Percentiles rank a stretch among this genome's conserved stretches.
phyloP scores from a whole-genome alignment of 2,113 vertebrate species.

The Micronisus gabar region DNA sequence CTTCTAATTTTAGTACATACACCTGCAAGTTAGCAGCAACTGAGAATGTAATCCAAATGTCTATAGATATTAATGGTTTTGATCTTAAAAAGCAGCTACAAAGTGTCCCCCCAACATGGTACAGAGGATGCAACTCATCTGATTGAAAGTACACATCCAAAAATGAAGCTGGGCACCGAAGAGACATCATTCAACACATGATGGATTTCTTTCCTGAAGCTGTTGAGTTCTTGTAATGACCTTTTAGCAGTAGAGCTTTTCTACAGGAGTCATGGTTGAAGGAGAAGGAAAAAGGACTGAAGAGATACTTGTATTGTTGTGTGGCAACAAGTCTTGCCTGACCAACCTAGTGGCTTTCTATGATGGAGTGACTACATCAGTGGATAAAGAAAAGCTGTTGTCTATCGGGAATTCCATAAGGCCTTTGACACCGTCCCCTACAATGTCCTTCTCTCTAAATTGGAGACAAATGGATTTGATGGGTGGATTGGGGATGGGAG shows the following conservation, averaged over 20 bases:
- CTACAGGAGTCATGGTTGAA: background rate
- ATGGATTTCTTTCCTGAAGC: background rate
- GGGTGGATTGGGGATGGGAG: no score
- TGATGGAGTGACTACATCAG: background rate
- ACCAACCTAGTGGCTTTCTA: background rate
- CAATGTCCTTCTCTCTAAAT: no score
- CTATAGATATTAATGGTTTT: background rate
- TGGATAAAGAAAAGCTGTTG: no score
- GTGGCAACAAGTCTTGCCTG: background rate
- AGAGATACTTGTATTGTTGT: background rate
- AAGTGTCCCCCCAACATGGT: background rate
- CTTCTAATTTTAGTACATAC: background rate
- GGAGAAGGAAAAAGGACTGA: background rate
- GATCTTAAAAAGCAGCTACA: background rate
- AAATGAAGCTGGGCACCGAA: background rate
- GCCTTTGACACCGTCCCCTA: no score
- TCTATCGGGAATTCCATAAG: no score
- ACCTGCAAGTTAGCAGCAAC: background rate
- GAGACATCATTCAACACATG: background rate
- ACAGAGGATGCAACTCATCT: background rate
- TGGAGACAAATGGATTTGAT: no score
- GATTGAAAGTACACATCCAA: background rate
- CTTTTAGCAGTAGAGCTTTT: background rate
- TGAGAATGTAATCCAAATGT: background rate
- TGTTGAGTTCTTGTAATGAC: background rate